Evolutionary conservation across 2,797 vertebrate species (phyloP), one percentile per base, ranked within the genome.

Genomic region (Schizopygopsis malacanthus): DNA sequence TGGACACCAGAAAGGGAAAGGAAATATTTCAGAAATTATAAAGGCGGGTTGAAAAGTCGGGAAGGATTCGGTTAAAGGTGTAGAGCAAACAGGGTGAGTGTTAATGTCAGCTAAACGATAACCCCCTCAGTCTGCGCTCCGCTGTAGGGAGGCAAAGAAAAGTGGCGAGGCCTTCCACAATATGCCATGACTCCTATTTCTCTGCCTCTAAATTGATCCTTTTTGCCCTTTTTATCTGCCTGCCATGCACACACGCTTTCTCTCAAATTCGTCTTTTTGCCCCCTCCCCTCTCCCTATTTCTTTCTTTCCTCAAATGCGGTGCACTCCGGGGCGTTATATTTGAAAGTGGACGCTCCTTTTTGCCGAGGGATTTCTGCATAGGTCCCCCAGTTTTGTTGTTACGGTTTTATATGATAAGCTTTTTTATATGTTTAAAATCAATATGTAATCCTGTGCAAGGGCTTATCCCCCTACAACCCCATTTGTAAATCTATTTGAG

Each of bases 381-480:
- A 97, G 96, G 96, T 97, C 96, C 96, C 95, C 96, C 95, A 96
- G 97, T 97, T 97, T 97, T 96, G 96, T 97, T 97, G 97, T 96
- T 98, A 97, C 97, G 96, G 96, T 97, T 98, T 95, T 97, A 97
- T 98, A 98, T 98, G 97, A 99, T 98, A 99, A 99, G 98, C 97
- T 98, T 97, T 96, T 96, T 98, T 97, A 97, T 98, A 98, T 98
- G 98, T 98, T 99, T 97, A 97, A 98, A 98, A 99, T 99, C 98
- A 98, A 99, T 99, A 98, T 98, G 97, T 99, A 99, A 99, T 99
- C 98, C 98, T 97, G 97, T 99, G 97, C 97, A 98, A 97, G 96
- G 97, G 98, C 97, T 99, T 99, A 99, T 98, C 97, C 98, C 90
- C 90, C 96, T 97, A 96, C 97, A 96, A 96, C 96, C 95, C 96